Percentiles rank a stretch among this genome's conserved stretches.
These are phyloP conservation scores for Cephus pulcher DNA, from an alignment of 2,888 invertebrate genomes.

Conservation along the genomic window DNA sequence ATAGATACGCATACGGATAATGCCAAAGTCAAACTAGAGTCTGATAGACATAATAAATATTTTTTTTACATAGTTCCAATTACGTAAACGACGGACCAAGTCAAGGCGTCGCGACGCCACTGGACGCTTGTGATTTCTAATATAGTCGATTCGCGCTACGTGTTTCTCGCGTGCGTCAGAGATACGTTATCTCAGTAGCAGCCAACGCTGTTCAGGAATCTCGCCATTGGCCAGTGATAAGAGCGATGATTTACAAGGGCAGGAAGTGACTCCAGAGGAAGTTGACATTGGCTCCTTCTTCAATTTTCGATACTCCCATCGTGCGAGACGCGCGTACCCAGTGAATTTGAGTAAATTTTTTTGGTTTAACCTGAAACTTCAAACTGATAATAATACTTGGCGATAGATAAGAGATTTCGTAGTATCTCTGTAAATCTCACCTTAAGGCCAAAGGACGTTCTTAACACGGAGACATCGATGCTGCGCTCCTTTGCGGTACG, in stretches of 20 bases:
- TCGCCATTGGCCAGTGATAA: background rate
- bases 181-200: background rate
- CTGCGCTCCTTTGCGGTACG: conserved; percentile 4
- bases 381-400: background rate
- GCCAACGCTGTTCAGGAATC: background rate
- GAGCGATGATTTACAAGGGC: background rate
- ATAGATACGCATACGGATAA: background rate
- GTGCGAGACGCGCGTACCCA: accelerated
- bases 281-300: background rate
- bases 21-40: background rate
- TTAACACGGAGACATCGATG: conserved; percentile 3
- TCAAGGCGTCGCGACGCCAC: background rate
- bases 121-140: background rate
- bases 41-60: background rate
- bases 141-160: background rate
- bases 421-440: background rate
- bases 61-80: background rate
- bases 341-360: background rate
- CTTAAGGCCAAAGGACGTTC: background rate
- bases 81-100: background rate
- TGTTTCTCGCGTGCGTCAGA: background rate
- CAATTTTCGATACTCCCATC: background rate
- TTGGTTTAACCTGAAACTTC: background rate
- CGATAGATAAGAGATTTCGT: background rate
- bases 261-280: background rate